A percentile compares a stretch with the other conserved stretches of the same genome.
Evolutionary conservation across 1,140 invertebrate genomes (phyloP).

Genomic region (Drosophila trapezifrons): DNA sequence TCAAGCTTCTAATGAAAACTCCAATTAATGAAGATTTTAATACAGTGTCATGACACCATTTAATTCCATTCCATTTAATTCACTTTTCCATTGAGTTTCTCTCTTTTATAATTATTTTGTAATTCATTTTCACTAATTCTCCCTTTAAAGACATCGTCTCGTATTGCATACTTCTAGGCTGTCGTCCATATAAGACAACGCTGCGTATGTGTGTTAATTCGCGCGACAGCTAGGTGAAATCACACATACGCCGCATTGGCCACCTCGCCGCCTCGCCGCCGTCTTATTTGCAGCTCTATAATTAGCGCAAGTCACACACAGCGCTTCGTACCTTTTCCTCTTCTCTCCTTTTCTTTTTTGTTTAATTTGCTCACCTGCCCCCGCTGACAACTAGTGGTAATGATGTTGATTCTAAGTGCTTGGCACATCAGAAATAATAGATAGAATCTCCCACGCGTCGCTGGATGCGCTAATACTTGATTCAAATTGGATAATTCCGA

Average conservation of each 20-base stretch:
- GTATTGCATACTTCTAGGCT: slow-evolving; percentile 41
- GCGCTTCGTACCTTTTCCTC: neutral
- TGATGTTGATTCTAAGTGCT: slow-evolving; percentile 19
- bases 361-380: slow-evolving; percentile 13
- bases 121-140: neutral
- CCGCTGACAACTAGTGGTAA: slow-evolving; percentile 14
- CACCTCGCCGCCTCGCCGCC: slow-evolving; percentile 10
- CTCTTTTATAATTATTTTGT: too few relatives aligned
- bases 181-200: neutral
- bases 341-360: neutral
- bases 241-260: slow-evolving; percentile 44
- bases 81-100: too few relatives aligned
- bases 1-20: too few relatives aligned
- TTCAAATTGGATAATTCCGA: neutral
- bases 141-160: neutral
- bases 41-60: too few relatives aligned
- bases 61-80: too few relatives aligned
- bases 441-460: slow-evolving; percentile 28
- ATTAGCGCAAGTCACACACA: slow-evolving; percentile 42
- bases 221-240: slow-evolving; percentile 21
- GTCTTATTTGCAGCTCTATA: slow-evolving; percentile 42
- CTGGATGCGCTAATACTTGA: slow-evolving; percentile 22
- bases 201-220: slow-evolving; percentile 28
- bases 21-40: too few relatives aligned
- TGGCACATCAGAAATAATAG: slow-evolving; percentile 24